Conservation (phyloP, 2,888 invertebrate genomes). For the Conomelus anceps region DNA sequence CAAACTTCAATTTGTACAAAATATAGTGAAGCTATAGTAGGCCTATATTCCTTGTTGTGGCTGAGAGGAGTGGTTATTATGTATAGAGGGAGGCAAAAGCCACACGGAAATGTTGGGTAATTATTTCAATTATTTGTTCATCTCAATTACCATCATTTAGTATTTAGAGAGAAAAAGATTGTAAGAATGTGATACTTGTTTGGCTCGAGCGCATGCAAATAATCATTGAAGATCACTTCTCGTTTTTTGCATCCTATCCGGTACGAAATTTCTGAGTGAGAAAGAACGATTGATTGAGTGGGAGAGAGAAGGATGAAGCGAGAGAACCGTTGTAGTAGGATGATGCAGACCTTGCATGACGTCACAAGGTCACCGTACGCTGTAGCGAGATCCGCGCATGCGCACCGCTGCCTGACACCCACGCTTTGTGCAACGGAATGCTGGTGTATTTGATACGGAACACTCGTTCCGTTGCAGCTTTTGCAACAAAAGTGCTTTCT, state of each 20-base stretch:
- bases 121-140: no score
- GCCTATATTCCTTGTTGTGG: no score
- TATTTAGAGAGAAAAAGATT: no score
- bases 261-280: not conserved
- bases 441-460: not conserved
- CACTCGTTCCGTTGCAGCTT: not conserved
- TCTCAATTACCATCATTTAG: no score
- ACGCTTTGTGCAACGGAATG: not conserved
- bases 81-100: no score
- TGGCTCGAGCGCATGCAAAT: not conserved
- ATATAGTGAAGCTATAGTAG: no score
- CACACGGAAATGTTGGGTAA: no score
- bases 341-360: not conserved
- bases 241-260: not conserved
- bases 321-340: not conserved
- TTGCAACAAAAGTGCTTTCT: not conserved
- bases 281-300: not conserved
- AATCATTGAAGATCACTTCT: not conserved
- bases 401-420: not conserved
- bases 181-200: not conserved
- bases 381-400: not conserved
- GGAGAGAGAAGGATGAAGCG: not conserved
- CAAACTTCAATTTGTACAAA: no score
- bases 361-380: not conserved
- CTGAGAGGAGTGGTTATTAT: no score